Base-by-base conservation (phyloP, 1,140 invertebrate species). In the Cardiocondyla obscurior region DNA sequence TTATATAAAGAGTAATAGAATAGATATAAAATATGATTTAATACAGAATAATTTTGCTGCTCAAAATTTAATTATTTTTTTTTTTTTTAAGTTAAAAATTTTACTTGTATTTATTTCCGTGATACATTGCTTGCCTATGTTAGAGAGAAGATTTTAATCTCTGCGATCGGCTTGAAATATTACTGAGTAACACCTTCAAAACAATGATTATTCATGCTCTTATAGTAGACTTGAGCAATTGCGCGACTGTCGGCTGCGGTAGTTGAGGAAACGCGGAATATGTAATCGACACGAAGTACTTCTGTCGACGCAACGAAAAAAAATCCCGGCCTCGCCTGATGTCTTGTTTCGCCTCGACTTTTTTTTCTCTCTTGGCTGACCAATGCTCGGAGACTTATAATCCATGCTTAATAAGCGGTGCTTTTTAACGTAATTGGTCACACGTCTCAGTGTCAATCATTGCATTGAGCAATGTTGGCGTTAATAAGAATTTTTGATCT, bases 401-500 rank as follows among this genome's bases (percentile, higher is more conserved):
- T 76, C 57, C 57, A 14, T 30, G 58, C 42, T 76, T 76, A 76
- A 76, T 76, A 76, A 76, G 73, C 73, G 58, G 58, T 46, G 30
- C 57, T 76, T 76, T 76, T 76, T 58, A 64, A 64, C 44, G 42
- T 76, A 64, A 76, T 76, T 76, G 73, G 57, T 76, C 57, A 64
- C 44, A 76, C 73, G 36, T 76, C 42, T 76, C 57, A 49, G 57
- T 44, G 73, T 76, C 73, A 76, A 58, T 76, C 73, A 64, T 76
- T 64, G 73, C 58, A 49, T 76, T 76, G 73, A 76, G 55, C 58
- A 76, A 76, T 64, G 58, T 36, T 76, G 58, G 58, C 57, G 22
- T 51, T 76, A 76, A 76, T 76, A 30, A 58, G 73, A 76, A 76
- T 49, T 76, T 64, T 64, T 19, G 39, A 76, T 64, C 19, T 30